Percentiles rank a stretch among this genome's conserved stretches.
phyloP scores from a whole-genome alignment of 92 coral and sea anemone genomes.

The Plumapathes pennacea region DNA sequence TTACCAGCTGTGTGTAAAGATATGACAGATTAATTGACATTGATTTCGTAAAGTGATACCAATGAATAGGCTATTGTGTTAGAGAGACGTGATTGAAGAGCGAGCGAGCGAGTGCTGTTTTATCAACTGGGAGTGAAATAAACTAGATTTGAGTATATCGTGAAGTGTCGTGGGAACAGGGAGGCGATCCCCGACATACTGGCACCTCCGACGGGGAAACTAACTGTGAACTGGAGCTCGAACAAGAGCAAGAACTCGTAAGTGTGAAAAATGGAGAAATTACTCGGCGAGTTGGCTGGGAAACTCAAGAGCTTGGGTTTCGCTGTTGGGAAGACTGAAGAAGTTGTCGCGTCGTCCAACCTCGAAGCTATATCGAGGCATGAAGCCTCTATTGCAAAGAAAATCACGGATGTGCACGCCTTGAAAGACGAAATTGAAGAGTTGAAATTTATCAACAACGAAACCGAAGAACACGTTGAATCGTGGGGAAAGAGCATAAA shows the following conservation, averaged over 20 bases:
- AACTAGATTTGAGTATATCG: too few relatives aligned
- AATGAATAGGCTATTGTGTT: too few relatives aligned
- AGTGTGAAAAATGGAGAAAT: neutral
- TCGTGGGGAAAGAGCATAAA: neutral
- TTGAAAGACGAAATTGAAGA: slow-evolving; percentile 18
- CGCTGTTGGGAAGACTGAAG: slow-evolving; percentile 1
- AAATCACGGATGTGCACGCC: slow-evolving; percentile 1
- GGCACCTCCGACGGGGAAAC: slow-evolving; percentile 8
- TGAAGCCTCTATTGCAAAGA: slow-evolving; percentile 3
- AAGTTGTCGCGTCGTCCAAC: slow-evolving; percentile 3
- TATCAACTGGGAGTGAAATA: too few relatives aligned
- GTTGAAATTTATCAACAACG: neutral
- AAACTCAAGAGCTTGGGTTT: slow-evolving; percentile 1
- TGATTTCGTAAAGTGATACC: too few relatives aligned
- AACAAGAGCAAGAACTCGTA: too few relatives aligned
- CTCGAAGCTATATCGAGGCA: slow-evolving; percentile 8
- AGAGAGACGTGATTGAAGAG: too few relatives aligned
- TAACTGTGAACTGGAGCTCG: too few relatives aligned
- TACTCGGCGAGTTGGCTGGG: neutral
- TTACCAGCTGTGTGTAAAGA: too few relatives aligned
- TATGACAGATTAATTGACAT: too few relatives aligned
- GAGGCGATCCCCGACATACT: neutral
- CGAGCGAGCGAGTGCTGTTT: too few relatives aligned
- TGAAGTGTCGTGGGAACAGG: too few relatives aligned
- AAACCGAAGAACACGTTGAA: neutral